These are phyloP conservation scores for human (Homo sapiens) DNA, from an alignment of 2,113 vertebrate species.

Conservation along the genomic window DNA sequence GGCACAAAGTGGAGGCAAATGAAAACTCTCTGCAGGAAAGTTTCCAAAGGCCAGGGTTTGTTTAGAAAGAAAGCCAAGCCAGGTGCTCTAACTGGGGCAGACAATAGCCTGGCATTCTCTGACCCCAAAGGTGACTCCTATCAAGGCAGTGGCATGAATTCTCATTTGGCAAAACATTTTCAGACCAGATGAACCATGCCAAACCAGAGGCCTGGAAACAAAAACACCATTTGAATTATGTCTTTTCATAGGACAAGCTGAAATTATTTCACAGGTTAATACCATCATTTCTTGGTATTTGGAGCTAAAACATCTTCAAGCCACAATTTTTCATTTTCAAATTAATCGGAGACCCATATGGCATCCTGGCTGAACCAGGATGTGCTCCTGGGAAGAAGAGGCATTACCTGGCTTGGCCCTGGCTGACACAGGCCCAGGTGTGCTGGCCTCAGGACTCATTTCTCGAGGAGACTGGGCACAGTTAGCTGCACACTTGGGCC, in stretches of 20 bases:
- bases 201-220: neutral
- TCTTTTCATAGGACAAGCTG: neutral
- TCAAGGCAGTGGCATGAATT: neutral
- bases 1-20: neutral
- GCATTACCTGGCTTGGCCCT: neutral
- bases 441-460: neutral
- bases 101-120: neutral
- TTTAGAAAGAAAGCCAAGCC: neutral
- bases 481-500: neutral
- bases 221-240: neutral
- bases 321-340: conserved; percentile 29
- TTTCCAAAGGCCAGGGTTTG: neutral
- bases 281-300: neutral
- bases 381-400: neutral
- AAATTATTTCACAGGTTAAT: conserved; percentile 6
- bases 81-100: neutral
- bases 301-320: neutral
- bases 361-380: neutral
- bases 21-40: neutral
- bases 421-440: neutral
- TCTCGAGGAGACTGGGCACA: neutral
- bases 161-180: neutral
- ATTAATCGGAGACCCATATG: conserved; percentile 31
- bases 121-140: neutral
- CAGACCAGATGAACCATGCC: neutral